Evolutionary conservation across 2,797 vertebrate genomes (phyloP), one percentile per base, ranked within the genome.

Genomic region (Myripristis jacobus): DNA sequence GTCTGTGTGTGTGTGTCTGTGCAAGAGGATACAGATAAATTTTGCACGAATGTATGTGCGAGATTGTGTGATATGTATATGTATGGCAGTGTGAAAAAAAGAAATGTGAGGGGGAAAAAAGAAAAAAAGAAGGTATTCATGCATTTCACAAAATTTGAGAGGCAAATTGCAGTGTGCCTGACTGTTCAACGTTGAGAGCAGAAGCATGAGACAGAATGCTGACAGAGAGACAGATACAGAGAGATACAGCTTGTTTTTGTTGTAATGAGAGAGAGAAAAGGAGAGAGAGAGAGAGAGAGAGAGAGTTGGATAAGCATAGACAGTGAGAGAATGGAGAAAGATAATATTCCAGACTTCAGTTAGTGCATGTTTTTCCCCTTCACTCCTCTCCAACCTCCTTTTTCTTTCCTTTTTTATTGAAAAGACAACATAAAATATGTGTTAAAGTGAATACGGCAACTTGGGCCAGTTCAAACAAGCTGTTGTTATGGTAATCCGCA

Each of bases 391-490:
- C 48, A 68, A 24, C 18, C 57, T n/a, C n/a, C 31, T 0, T 41
- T 18, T 57, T 63, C 54, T 46, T 62, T 34, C 67, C 19, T 25
- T 11, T 52, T 67, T 69, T 73, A 77, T 65, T 75, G 54, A 46
- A 44, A 77, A n/a, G 38, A 60, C 72, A 44, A 50, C 18, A 25
- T 66, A 11, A 18, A 59, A 50, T 70, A 73, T 53, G 77, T 43
- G 43, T 47, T 22, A 15, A 58, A 59, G 44, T 6, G 19, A 24
- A 70, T 53, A 53, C 44, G 54, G 61, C 58, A 70, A 72, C 70
- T 90, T 83, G 67, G 73, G 79, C 66, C 75, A 79, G 73, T 72
- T 83, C 64, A 60, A 65, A 71, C 48, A 74, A 79, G 73, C 83
- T 88, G 78, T 80, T 87, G 79, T 77, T 71, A 80, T 77, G 67